These are phyloP conservation scores for Brachypteracias leptosomus DNA, from an alignment of 2,113 vertebrate species.

Conservation along the genomic window DNA sequence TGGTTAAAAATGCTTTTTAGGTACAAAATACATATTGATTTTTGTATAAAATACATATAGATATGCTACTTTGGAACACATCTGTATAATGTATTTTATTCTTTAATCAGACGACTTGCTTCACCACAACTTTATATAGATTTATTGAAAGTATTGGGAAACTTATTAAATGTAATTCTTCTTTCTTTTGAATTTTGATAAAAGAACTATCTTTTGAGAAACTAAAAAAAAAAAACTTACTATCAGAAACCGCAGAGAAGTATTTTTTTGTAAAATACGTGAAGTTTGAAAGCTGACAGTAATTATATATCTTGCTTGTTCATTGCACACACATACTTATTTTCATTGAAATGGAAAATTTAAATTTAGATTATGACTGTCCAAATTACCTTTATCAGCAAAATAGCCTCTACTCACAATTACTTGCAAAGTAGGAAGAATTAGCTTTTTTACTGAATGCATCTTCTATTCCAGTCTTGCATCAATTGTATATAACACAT, in stretches of 20 bases:
- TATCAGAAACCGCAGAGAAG: conserved; percentile 19
- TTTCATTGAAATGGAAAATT: conserved; percentile 72
- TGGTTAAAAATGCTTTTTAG: background rate
- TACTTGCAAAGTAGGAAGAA: conserved; percentile 57
- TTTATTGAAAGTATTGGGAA: background rate
- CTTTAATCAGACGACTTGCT: background rate
- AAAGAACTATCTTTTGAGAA: background rate
- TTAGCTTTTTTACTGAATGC: conserved; percentile 24
- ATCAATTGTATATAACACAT: conserved; percentile 12
- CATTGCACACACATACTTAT: conserved; percentile 33
- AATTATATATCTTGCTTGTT: conserved; percentile 61
- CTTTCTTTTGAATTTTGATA: background rate
- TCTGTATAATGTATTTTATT: background rate
- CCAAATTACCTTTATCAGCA: conserved; percentile 73
- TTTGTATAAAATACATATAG: background rate
- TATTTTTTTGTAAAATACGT: conserved; percentile 21
- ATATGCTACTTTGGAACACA: background rate
- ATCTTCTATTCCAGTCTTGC: conserved; percentile 17
- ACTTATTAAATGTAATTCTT: background rate
- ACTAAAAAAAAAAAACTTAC: background rate
- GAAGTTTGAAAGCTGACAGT: conserved; percentile 57
- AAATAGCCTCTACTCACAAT: conserved; percentile 59
- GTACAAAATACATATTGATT: background rate
- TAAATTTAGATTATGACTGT: conserved; percentile 64
- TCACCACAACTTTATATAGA: background rate